Conservation (phyloP, 2,888 invertebrate species). For the Stenodema calcarata region DNA sequence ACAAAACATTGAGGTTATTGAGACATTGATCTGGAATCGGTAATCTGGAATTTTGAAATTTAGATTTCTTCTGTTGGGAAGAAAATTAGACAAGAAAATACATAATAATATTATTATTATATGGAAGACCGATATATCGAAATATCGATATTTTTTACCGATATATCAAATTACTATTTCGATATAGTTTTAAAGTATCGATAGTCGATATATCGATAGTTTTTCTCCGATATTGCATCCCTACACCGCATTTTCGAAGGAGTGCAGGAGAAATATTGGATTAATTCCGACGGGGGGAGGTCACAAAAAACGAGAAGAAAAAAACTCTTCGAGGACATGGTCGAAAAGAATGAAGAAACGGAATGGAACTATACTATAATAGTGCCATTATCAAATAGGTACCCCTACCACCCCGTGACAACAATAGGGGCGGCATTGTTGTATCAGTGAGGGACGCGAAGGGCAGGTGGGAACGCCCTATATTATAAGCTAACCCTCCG, state of each 20-base stretch:
- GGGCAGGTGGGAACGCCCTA: slow-evolving; percentile 47
- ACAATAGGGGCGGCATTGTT: slow-evolving; percentile 24
- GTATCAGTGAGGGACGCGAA: neutral
- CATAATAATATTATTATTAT: too few relatives aligned
- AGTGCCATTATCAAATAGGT: slow-evolving; percentile 43
- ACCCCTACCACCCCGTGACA: neutral
- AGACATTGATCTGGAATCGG: too few relatives aligned
- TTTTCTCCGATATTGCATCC: too few relatives aligned
- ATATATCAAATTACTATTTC: too few relatives aligned
- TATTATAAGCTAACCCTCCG: slow-evolving; percentile 31
- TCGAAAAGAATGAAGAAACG: slow-evolving; percentile 22
- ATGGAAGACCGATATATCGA: too few relatives aligned
- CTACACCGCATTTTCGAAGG: neutral
- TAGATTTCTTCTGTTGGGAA: too few relatives aligned
- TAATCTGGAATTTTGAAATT: too few relatives aligned
- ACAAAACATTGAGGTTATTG: too few relatives aligned
- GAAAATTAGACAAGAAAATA: too few relatives aligned
- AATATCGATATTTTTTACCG: too few relatives aligned
- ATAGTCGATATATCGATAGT: too few relatives aligned
- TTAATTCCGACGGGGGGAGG: neutral
- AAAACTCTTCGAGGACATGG: slow-evolving; percentile 16
- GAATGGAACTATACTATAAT: slow-evolving; percentile 47
- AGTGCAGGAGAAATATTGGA: neutral
- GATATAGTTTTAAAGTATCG: too few relatives aligned
- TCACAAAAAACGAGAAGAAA: neutral